Base-by-base conservation (phyloP, 2,797 vertebrate species). In the Kryptolebias ocellatus region DNA sequence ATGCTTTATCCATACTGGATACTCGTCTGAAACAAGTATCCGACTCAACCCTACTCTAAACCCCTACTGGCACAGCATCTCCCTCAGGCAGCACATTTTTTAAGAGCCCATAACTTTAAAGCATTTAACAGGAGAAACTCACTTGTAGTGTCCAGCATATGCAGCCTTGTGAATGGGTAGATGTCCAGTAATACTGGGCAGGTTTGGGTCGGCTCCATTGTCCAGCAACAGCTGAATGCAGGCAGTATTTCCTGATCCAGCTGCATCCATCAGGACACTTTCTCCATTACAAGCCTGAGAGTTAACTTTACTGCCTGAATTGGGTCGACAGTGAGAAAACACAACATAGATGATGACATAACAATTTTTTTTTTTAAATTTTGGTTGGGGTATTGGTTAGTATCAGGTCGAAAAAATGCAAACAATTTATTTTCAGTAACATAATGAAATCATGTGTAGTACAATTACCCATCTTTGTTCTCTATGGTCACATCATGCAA, bases 81-180 rank as follows among this genome's bases (percentile, higher is more conserved):
- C 20, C 20, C 44, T 31, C 11, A 17, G 4, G 15, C 20, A 49
- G 27, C 9, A 9, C 11, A 10, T 8, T 12, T 53, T 15, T 34
- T 57, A 28, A 55, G 14, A 44, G 20, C 20, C 20, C 20, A 24
- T 24, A 24, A 24, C 20, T 24, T 24, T 24, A 24, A 24, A 24
- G 20, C 20, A 24, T 24, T 24, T 24, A 24, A 34, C 4, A 34
- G 31, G 4, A 34, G 31, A 42, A 66, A 90, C 95, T 96, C 80
- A 97, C 95, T 96, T 84, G 17, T 95, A 95, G 89, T 96, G 94
- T 2, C 95, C 95, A 63, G 94, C 92, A 2, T 94, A 94, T 5
- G 96, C 94, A 0, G 94, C 94, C 83, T 93, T 92, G 85, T 96
- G 95, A 79, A 97, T 93, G 15, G 95, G 95, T 66, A 96, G 95